These are phyloP conservation scores for Bufo bufo DNA, from an alignment of 2,113 vertebrate species.

Conservation along the genomic window DNA sequence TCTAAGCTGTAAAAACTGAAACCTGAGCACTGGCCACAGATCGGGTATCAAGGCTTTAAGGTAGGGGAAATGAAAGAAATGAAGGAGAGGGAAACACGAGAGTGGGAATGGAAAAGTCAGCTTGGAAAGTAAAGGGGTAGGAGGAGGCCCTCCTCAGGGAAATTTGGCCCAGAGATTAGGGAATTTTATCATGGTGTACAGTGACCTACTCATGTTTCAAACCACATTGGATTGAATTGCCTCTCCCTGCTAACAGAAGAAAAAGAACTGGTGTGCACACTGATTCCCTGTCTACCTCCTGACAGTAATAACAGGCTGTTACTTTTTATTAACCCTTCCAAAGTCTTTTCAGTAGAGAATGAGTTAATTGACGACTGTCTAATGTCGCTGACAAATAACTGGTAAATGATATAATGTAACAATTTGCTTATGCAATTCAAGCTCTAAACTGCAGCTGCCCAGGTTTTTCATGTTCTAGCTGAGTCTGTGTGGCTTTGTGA, in stretches of 20 bases:
- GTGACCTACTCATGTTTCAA: constrained; percentile 98
- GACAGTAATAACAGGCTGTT: constrained; percentile 71
- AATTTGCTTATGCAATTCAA: not conserved
- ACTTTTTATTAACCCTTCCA: constrained; percentile 47
- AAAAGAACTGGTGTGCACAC: constrained; percentile 78
- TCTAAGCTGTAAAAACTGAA: constrained; percentile 99
- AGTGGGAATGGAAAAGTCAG: constrained; percentile 89
- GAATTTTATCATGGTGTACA: constrained; percentile 98
- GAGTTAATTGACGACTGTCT: constrained; percentile 11
- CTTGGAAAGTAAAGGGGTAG: constrained; percentile 83
- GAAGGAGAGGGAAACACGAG: constrained; percentile 76
- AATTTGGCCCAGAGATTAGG: constrained; percentile 95
- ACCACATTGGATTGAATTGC: constrained; percentile 85
- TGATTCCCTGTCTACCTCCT: constrained; percentile 71
- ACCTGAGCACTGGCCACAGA: constrained; percentile 85
- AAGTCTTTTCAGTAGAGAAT: not conserved
- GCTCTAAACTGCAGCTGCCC: not conserved
- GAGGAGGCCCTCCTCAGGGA: constrained; percentile 86
- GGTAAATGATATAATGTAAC: not conserved
- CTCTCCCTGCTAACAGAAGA: constrained; percentile 85
- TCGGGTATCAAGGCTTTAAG: constrained; percentile 99
- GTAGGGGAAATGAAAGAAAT: constrained; percentile 93
- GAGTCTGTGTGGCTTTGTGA: not conserved
- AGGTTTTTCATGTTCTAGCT: not conserved
- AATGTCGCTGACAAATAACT: not conserved